phyloP scores from a whole-genome alignment of 2,113 vertebrate genomes.

The Azemiops feae region DNA sequence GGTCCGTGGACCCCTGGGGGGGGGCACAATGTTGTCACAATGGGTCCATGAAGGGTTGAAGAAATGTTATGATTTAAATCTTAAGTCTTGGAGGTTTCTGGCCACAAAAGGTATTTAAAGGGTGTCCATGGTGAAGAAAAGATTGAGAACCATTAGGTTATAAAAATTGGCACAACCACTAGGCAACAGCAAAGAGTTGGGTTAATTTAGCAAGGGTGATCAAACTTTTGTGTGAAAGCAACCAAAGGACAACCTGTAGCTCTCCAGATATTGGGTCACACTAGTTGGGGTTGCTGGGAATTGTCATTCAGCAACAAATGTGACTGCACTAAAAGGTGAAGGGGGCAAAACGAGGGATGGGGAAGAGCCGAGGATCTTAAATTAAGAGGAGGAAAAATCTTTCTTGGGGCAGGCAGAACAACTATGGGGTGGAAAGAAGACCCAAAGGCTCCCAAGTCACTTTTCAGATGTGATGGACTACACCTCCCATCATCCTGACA shows the following conservation, averaged over 20 bases:
- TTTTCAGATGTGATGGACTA: neutral
- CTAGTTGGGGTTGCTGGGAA: neutral
- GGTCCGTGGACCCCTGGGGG: neutral
- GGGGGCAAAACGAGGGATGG: neutral
- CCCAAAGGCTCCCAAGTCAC: neutral
- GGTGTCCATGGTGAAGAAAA: neutral
- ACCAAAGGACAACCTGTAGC: neutral
- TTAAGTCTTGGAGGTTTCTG: neutral
- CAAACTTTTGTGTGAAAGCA: neutral
- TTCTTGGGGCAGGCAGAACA: neutral
- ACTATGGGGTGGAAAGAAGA: neutral
- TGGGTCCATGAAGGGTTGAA: neutral
- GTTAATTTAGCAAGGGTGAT: neutral
- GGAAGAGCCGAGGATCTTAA: neutral
- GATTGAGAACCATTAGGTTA: neutral
- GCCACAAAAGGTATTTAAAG: neutral
- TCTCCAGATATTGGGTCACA: neutral
- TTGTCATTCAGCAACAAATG: neutral
- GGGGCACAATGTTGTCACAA: neutral
- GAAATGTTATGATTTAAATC: neutral
- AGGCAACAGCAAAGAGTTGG: neutral
- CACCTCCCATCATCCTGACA: neutral
- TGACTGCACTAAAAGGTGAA: neutral
- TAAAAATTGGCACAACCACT: neutral
- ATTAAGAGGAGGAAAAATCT: neutral